A percentile compares a stretch with the other conserved stretches of the same genome.
These are phyloP conservation scores for Merodon equestris DNA, from an alignment of 2,888 invertebrate genomes.

Conservation along the genomic window DNA sequence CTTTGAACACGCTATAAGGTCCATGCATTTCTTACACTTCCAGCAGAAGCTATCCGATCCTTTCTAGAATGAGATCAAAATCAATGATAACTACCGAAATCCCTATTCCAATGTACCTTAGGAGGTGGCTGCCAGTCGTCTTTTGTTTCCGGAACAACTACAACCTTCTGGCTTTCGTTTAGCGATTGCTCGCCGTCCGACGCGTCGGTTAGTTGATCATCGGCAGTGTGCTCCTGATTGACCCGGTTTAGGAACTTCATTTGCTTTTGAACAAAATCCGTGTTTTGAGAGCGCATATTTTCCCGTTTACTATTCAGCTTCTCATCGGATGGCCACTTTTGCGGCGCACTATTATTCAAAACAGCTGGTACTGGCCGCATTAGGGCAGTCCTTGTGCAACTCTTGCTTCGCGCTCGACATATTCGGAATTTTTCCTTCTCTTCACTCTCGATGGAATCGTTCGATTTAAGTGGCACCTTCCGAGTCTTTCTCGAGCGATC, in stretches of 20 bases:
- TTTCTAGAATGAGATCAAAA: conserved; percentile 74
- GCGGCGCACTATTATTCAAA: conserved; percentile 25
- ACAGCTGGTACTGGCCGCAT: background rate
- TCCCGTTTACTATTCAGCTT: conserved; percentile 73
- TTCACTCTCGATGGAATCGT: conserved; percentile 21
- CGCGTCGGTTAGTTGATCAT: conserved; percentile 30
- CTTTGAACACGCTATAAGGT: conserved; percentile 84
- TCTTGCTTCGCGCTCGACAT: conserved; percentile 75
- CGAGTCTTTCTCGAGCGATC: conserved; percentile 57
- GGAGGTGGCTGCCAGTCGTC: conserved; percentile 72
- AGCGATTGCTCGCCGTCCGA: conserved; percentile 74
- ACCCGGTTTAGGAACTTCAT: conserved; percentile 82
- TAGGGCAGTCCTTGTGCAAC: conserved; percentile 65
- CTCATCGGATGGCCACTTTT: conserved; percentile 72
- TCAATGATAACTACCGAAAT: background rate
- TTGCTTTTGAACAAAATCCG: conserved; percentile 83
- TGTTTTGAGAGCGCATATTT: conserved; percentile 83
- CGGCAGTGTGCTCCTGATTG: conserved; percentile 67
- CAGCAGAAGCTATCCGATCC: conserved; percentile 91
- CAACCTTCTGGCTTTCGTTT: conserved; percentile 57
- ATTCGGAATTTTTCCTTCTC: conserved; percentile 35
- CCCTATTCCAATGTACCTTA: conserved; percentile 68
- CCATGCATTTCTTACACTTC: conserved; percentile 89
- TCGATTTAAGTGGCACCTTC: conserved; percentile 56
- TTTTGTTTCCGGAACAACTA: conserved; percentile 68